A percentile compares a stretch with the other conserved stretches of the same genome.
Evolutionary conservation across 2,113 vertebrate genomes (phyloP).

Genomic region (Calidris pygmaea): DNA sequence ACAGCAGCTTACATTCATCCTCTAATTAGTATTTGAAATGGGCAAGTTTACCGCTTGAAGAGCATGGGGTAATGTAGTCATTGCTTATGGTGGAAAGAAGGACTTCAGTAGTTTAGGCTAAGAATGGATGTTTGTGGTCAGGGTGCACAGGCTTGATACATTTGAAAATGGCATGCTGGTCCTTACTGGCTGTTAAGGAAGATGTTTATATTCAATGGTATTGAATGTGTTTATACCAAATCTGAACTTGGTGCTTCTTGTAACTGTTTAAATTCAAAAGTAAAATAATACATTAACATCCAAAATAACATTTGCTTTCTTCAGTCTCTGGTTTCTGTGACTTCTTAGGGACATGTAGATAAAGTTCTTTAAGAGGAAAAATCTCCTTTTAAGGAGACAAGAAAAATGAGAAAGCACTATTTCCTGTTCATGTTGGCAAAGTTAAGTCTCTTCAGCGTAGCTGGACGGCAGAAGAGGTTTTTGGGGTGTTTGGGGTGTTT

Average conservation of each 20-base stretch:
- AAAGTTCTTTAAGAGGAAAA: neutral
- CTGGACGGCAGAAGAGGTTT: neutral
- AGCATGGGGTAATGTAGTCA: neutral
- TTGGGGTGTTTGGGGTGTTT: neutral
- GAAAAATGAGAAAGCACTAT: neutral
- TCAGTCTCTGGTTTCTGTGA: neutral
- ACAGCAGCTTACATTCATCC: neutral
- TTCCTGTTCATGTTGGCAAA: neutral
- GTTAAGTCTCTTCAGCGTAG: neutral
- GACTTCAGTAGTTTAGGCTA: neutral
- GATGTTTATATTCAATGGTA: neutral
- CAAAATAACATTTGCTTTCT: neutral
- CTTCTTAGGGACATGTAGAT: neutral
- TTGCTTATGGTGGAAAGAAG: neutral
- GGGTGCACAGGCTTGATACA: neutral
- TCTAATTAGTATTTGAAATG: conserved; percentile 34
- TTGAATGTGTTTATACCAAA: neutral
- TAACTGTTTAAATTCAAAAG: conserved; percentile 15
- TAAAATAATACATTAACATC: neutral
- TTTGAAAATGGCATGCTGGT: neutral
- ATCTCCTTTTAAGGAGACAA: conserved; percentile 18
- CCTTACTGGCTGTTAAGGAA: neutral
- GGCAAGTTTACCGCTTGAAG: neutral
- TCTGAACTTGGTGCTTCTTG: neutral
- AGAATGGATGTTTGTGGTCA: conserved; percentile 1